Evolutionary conservation across 1,140 invertebrate species (phyloP).

Genomic region (Muscidifurax raptorellus): DNA sequence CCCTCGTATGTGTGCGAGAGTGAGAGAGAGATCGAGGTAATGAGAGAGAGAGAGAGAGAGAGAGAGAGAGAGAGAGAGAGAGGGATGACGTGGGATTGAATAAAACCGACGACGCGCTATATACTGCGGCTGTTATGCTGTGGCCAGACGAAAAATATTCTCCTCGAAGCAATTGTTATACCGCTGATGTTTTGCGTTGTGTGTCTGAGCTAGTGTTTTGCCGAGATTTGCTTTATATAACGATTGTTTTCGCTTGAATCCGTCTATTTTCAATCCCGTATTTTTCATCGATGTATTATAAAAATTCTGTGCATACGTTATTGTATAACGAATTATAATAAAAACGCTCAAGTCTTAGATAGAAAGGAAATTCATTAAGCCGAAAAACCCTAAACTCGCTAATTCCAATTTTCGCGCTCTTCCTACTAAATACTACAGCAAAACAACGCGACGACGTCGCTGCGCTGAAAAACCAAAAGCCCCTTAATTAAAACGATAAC

Average conservation of each 20-base stretch:
- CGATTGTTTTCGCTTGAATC: no score
- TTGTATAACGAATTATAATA: no score
- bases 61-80: slow-evolving; percentile 5
- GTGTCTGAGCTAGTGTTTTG: no score
- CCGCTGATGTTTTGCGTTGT: background rate
- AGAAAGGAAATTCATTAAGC: background rate
- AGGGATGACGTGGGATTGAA: slow-evolving; percentile 4
- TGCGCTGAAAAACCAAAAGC: background rate
- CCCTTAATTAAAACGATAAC: slow-evolving; percentile 2
- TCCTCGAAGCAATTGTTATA: background rate
- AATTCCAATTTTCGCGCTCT: background rate
- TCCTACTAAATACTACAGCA: no score
- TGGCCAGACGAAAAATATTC: background rate
- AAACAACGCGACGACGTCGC: background rate
- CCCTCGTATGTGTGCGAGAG: background rate
- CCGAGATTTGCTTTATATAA: no score
- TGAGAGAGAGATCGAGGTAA: no score
- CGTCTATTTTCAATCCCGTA: no score
- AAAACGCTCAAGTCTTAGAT: background rate
- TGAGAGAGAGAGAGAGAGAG: background rate
- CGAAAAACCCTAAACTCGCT: background rate
- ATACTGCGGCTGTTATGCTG: background rate
- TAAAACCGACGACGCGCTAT: background rate
- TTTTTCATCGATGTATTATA: no score
- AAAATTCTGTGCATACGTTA: no score